A percentile compares a stretch with the other conserved stretches of the same genome.
These are phyloP conservation scores for Oscheius onirici DNA, from an alignment of 2,888 invertebrate species.

Conservation along the genomic window DNA sequence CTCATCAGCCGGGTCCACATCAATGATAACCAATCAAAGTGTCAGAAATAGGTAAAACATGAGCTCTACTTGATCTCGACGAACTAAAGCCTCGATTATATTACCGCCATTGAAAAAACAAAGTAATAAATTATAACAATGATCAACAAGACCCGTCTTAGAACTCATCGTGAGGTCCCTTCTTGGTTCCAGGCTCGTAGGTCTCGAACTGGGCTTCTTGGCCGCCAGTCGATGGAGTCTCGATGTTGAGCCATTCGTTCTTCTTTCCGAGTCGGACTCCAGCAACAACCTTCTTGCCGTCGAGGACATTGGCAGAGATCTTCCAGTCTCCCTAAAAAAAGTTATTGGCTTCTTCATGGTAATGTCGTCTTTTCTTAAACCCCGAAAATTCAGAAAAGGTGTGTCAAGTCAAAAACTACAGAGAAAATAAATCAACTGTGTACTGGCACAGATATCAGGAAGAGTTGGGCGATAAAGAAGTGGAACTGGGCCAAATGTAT, in stretches of 20 bases:
- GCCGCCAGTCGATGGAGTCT: slow-evolving; percentile 17
- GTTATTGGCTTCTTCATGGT: no score
- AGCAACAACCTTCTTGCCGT: slow-evolving; percentile 46
- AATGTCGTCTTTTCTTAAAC: no score
- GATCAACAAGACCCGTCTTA: slow-evolving; percentile 28
- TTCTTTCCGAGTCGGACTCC: slow-evolving; percentile 51
- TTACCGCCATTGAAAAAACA: slow-evolving; percentile 1
- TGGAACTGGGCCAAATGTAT: no score
- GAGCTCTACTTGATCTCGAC: neutral
- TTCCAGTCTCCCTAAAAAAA: slow-evolving; percentile 56
- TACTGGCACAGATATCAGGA: no score
- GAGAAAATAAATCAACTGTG: no score
- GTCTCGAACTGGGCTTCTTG: slow-evolving; percentile 5
- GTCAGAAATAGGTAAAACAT: neutral
- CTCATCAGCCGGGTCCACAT: neutral
- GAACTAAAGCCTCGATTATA: slow-evolving; percentile 13
- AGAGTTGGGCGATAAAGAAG: no score
- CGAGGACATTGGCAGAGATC: slow-evolving; percentile 44
- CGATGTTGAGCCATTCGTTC: slow-evolving; percentile 50
- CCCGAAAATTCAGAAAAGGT: no score
- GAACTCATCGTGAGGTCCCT: slow-evolving; percentile 21
- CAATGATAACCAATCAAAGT: neutral
- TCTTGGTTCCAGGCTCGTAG: slow-evolving; percentile 21
- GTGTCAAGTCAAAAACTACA: no score
- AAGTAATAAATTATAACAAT: slow-evolving; percentile 21